phyloP scores from a whole-genome alignment of 2,888 invertebrate genomes.

The Drosophila buzzatii region DNA sequence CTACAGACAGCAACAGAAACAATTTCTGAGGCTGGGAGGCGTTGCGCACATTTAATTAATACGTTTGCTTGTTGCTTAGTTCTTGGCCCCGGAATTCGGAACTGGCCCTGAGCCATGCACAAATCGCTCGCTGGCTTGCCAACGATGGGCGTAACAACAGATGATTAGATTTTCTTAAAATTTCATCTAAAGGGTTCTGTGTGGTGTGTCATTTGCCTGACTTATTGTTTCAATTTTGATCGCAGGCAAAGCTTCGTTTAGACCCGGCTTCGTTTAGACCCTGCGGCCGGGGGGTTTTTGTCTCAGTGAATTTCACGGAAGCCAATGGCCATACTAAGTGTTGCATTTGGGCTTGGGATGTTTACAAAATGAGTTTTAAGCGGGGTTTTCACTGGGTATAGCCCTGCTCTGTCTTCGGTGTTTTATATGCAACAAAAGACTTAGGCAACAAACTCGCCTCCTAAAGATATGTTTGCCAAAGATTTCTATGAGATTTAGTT shows the following conservation, averaged over 20 bases:
- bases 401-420: background rate
- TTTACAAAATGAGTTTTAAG: constrained; percentile 61
- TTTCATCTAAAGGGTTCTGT: constrained; percentile 52
- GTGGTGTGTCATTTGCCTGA: constrained; percentile 66
- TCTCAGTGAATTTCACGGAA: constrained; percentile 66
- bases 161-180: constrained; percentile 82
- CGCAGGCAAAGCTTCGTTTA: constrained; percentile 73
- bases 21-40: constrained; percentile 63
- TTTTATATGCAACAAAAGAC: constrained; percentile 55
- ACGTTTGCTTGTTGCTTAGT: constrained; percentile 71
- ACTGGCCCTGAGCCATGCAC: constrained; percentile 35
- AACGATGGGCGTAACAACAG: constrained; percentile 70
- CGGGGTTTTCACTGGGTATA: constrained; percentile 37
- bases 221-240: constrained; percentile 69
- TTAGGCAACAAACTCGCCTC: constrained; percentile 58
- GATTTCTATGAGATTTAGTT: background rate
- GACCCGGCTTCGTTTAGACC: constrained; percentile 33
- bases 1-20: background rate
- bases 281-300: constrained; percentile 44
- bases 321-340: constrained; percentile 59
- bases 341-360: constrained; percentile 53
- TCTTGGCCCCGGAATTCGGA: constrained; percentile 39
- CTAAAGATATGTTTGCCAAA: background rate
- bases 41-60: constrained; percentile 83
- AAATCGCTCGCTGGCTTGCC: constrained; percentile 21